These are phyloP conservation scores for Argyrosomus regius DNA, from an alignment of 2,797 vertebrate genomes.

Conservation along the genomic window DNA sequence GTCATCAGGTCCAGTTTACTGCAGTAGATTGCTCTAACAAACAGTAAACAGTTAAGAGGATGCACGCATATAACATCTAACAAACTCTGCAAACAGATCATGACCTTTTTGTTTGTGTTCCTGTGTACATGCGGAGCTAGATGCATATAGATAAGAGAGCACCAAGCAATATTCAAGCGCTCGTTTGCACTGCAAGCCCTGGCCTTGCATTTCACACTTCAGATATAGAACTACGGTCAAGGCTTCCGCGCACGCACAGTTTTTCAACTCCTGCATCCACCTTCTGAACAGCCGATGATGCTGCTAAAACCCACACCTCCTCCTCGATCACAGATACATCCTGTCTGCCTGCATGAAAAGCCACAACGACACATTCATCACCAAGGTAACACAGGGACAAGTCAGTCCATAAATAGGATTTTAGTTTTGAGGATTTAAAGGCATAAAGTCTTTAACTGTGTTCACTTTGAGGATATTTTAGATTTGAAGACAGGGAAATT, in stretches of 20 bases:
- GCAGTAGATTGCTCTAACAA: neutral
- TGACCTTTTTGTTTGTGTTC: neutral
- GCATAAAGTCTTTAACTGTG: slow-evolving; percentile 4
- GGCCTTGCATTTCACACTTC: slow-evolving; percentile 45
- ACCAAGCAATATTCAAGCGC: neutral
- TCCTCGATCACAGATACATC: slow-evolving; percentile 58
- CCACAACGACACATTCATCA: slow-evolving; percentile 49
- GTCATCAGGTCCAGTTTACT: neutral
- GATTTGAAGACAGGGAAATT: slow-evolving; percentile 1
- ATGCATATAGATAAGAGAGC: neutral
- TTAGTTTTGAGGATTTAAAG: slow-evolving; percentile 34
- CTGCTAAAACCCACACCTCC: slow-evolving; percentile 56
- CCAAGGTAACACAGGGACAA: slow-evolving; percentile 63
- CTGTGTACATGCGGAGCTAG: neutral
- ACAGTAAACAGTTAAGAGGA: neutral
- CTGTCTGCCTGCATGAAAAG: slow-evolving; percentile 52
- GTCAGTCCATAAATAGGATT: slow-evolving; percentile 49
- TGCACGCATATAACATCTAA: neutral
- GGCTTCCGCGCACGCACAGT: neutral
- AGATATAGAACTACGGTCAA: slow-evolving; percentile 16
- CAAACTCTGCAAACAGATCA: neutral
- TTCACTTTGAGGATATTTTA: slow-evolving; percentile 18
- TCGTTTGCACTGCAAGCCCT: slow-evolving; percentile 1
- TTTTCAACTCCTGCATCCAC: slow-evolving; percentile 35
- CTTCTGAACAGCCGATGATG: slow-evolving; percentile 39